Conservation (phyloP, 2,888 invertebrate species). For the Calliopum simillimum region DNA sequence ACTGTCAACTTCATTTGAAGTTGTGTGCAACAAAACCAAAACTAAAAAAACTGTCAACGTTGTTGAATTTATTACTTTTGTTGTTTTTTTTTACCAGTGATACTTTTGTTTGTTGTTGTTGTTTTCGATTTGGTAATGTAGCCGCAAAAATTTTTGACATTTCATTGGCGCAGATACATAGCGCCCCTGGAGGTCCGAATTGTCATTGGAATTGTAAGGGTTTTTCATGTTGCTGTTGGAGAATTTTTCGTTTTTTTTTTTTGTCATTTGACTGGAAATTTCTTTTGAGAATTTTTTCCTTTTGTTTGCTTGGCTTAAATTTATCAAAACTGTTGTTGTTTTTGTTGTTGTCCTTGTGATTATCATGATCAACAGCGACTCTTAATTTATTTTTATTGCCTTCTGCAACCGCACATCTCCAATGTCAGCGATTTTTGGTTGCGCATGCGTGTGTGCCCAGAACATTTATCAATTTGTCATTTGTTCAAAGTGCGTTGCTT, state of each 20-base stretch:
- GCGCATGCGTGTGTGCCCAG: not conserved
- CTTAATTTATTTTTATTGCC: conserved; percentile 35
- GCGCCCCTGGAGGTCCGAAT: conserved; percentile 44
- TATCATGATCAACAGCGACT: conserved; percentile 42
- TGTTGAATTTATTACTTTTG: not conserved
- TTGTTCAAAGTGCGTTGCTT: not conserved
- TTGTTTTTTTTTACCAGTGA: not conserved
- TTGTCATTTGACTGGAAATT: conserved; percentile 1
- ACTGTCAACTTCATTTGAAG: not conserved
- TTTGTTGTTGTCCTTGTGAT: conserved; percentile 33
- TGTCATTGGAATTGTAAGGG: conserved; percentile 18
- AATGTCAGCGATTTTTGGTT: not conserved
- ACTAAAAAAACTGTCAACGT: conserved; percentile 10
- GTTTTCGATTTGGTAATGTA: not conserved
- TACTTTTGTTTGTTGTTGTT: conserved; percentile 12
- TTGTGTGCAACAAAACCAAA: not conserved
- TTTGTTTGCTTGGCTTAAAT: not conserved
- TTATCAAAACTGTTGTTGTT: not conserved
- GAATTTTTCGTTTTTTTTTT: not conserved
- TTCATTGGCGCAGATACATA: conserved; percentile 32
- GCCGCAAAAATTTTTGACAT: conserved; percentile 33
- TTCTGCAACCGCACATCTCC: conserved; percentile 9
- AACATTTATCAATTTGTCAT: conserved; percentile 28
- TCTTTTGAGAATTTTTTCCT: conserved; percentile 12
- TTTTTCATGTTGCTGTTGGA: conserved; percentile 10